Base-by-base conservation (phyloP, 1,140 invertebrate species). In the Dendroctonus ponderosae region DNA sequence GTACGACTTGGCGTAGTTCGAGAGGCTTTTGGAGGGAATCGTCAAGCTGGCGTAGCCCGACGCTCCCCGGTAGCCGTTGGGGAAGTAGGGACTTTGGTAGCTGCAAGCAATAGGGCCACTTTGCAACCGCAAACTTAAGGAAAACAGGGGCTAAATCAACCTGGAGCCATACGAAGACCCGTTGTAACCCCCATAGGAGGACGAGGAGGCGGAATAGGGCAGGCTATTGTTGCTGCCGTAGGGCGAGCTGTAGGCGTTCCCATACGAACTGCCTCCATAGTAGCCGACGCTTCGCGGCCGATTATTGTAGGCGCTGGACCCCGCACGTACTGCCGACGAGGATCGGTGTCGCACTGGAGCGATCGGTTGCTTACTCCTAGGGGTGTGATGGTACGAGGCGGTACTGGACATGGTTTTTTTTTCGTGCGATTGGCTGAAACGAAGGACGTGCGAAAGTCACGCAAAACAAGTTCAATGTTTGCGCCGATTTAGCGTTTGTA, bases 211-310 rank as follows among this genome's bases (percentile, higher is more conserved):
- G 3, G 77, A 77, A 12, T 79, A 65, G 5, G 44, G 44, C 26
- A 62, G 40, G 56, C 74, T 75, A 52, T 74, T 76, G 1, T 76
- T 75, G 6, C 75, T 75, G 26, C 77, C 70, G 43, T 79, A 82
- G 15, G 79, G 67, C 0, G 71, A 73, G 42, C 66, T 73, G 59
- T 73, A 75, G 7, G 70, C 66, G 42, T 53, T 64, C 37, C 26
- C 26, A 26, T 26, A 26, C 9, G 42, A 15, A n/a, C 51, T 59
- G 15, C 68, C 62, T 46, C 66, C 62, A 42, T 67, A 69, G 7
- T 67, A 64, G 5, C 76, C 75, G 46, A 83, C 77, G 68, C 81
- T 83, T 57, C 82, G 74, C 15, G 82, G 82, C 50, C 82, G 76
- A 53, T 76, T 81, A 26, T 79, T 76, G 68, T 76, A 77, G 4